Conservation (phyloP, 2,888 invertebrate species). For the Gymnocheta viridis region DNA sequence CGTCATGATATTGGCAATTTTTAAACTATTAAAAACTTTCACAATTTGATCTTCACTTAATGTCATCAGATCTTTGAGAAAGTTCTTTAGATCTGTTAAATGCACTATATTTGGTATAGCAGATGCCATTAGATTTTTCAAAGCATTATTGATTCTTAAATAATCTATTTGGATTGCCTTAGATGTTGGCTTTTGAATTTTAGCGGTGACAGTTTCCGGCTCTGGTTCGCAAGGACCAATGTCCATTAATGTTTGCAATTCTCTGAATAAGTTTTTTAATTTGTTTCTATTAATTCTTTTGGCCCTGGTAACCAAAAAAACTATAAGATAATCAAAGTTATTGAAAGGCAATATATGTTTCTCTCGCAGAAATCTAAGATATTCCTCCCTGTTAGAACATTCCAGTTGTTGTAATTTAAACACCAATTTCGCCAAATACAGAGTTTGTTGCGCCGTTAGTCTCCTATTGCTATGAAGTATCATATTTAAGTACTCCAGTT, state of each 20-base stretch:
- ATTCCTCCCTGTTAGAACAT: background rate
- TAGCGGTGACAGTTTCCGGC: too few species aligned
- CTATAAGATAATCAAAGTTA: background rate
- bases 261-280: conserved; percentile 26
- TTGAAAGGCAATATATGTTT: conserved; percentile 6
- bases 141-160: conserved; percentile 25
- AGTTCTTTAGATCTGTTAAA: conserved; percentile 41
- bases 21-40: conserved; percentile 19
- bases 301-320: conserved; percentile 9
- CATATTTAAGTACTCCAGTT: conserved; percentile 47
- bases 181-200: background rate
- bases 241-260: conserved; percentile 35
- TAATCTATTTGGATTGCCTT: conserved; percentile 13
- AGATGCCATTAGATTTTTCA: conserved; percentile 10
- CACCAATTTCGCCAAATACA: conserved; percentile 58
- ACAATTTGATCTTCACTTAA: background rate
- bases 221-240: background rate
- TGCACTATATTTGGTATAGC: conserved; percentile 49
- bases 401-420: conserved; percentile 20
- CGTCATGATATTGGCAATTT: background rate
- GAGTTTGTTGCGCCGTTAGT: conserved; percentile 17
- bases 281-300: conserved; percentile 12
- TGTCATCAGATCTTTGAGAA: conserved; percentile 14
- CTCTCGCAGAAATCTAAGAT: conserved; percentile 8
- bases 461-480: conserved; percentile 13